phyloP scores from a whole-genome alignment of 2,888 invertebrate species.

The Auanema sp. region DNA sequence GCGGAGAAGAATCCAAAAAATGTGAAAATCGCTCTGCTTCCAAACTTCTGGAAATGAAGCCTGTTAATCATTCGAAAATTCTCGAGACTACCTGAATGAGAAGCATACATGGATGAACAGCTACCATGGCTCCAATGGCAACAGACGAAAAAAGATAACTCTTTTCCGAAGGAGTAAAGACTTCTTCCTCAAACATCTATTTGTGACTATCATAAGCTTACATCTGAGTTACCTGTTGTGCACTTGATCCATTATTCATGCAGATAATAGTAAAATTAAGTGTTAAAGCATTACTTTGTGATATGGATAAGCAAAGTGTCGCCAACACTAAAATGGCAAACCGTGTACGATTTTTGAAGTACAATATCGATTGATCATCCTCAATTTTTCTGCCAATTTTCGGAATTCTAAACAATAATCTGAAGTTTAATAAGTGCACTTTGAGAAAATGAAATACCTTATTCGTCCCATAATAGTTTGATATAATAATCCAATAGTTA shows the following conservation, averaged over 20 bases:
- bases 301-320: slow-evolving; percentile 36
- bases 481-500: no score
- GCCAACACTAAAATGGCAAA: slow-evolving; percentile 33
- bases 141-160: slow-evolving; percentile 36
- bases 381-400: no score
- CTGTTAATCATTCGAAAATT: not conserved
- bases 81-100: slow-evolving; percentile 26
- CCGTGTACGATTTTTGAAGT: slow-evolving; percentile 66
- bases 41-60: slow-evolving; percentile 28
- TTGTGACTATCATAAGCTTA: no score
- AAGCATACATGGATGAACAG: slow-evolving; percentile 37
- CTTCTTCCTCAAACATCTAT: no score
- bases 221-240: no score
- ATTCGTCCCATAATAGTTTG: no score
- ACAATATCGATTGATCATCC: no score
- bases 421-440: no score
- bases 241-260: slow-evolving; percentile 16
- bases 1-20: slow-evolving; percentile 39
- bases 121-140: slow-evolving; percentile 39
- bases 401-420: no score
- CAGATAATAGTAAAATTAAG: slow-evolving; percentile 44
- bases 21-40: slow-evolving; percentile 29
- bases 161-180: slow-evolving; percentile 30
- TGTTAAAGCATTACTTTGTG: slow-evolving; percentile 34
- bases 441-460: no score